Evolutionary conservation across 2,113 vertebrate species (phyloP), one percentile per base, ranked within the genome.

Genomic region (Saccopteryx bilineata): DNA sequence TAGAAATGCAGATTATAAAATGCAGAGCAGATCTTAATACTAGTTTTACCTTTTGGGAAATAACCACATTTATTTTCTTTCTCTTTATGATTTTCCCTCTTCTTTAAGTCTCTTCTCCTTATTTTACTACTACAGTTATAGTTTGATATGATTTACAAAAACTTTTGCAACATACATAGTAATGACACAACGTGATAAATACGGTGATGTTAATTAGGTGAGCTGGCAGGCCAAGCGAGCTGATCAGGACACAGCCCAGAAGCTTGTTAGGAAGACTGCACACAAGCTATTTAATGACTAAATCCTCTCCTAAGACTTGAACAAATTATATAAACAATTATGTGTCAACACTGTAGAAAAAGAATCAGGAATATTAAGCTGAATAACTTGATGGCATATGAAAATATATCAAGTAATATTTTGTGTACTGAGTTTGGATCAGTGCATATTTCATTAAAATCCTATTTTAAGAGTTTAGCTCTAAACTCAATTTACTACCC

Each of bases 61-160:
- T 58, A 96, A 93, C 12, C n/a, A 91, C 7, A 71, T 90, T 87
- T 82, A 61, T n/a, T 92, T 83, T 65, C 86, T 54, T 23, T 74
- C 65, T 90, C 26, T 65, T 78, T 76, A 96, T 39, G 24, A 9
- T 89, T 93, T 94, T 76, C 69, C 10, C 4, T n/a, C 31, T 56
- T 72, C 46, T 63, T 68, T 46, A 17, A 48, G 9, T 80, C 63
- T 87, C 58, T 79, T 92, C 48, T 63, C 14, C 74, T 86, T n/a
- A 66, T 90, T 95, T 95, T 85, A 76, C n/a, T 52, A 87, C 28
- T 52, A 83, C 1, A 71, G 13, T 31, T 86, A n/a, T 74, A 93
- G 81, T 80, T 91, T 81, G 23, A 68, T 86, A 93, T 72, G 48
- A 91, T 88, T 91, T 66, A 91, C 15, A 84, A 48, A 93, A 91